Evolutionary conservation across 1,140 invertebrate species (phyloP).

Genomic region (Thereuonema tuberculata): DNA sequence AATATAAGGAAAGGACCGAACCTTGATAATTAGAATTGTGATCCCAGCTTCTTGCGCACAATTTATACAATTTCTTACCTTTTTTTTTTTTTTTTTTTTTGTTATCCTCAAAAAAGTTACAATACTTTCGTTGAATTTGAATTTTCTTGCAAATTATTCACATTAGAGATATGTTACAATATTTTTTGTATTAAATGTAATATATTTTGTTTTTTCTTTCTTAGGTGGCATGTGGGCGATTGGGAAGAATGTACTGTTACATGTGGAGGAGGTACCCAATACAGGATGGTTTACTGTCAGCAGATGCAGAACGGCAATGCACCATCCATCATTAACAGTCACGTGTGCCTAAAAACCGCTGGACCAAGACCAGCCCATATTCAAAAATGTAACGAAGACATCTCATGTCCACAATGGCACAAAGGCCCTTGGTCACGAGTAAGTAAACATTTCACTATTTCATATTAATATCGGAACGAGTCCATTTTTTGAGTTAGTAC

Average conservation of each 20-base stretch:
- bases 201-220: background rate
- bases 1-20: too few relatives aligned
- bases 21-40: too few relatives aligned
- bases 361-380: conserved; percentile 52
- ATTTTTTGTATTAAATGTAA: too few relatives aligned
- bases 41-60: too few relatives aligned
- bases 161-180: too few relatives aligned
- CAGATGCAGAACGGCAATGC: conserved; percentile 51
- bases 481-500: too few relatives aligned
- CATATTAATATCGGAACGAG: conserved; percentile 15
- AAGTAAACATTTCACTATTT: conserved; percentile 34
- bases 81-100: too few relatives aligned
- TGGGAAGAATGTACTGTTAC: conserved; percentile 66
- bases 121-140: too few relatives aligned
- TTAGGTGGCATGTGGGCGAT: conserved; percentile 56
- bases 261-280: conserved; percentile 56
- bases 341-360: conserved; percentile 47
- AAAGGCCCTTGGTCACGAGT: conserved; percentile 72
- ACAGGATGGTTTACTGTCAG: conserved; percentile 52
- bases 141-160: too few relatives aligned
- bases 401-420: conserved; percentile 68
- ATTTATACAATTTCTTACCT: too few relatives aligned
- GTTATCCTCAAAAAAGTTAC: too few relatives aligned
- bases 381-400: conserved; percentile 57
- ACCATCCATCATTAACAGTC: conserved; percentile 51